phyloP scores from a whole-genome alignment of 2,113 vertebrate genomes.

The Scalopus aquaticus region DNA sequence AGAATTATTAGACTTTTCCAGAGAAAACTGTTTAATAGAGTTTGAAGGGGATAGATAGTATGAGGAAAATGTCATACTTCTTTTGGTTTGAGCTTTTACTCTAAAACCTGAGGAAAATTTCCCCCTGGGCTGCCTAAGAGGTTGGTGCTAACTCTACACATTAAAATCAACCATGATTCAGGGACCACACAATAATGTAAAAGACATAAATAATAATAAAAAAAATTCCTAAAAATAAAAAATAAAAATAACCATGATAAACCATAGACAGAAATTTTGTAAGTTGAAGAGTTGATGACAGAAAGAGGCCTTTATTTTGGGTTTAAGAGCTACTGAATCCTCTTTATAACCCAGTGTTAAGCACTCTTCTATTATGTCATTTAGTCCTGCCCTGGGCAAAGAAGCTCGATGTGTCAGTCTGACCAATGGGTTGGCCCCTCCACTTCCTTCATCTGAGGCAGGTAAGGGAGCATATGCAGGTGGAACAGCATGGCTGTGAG shows the following conservation, averaged over 20 bases:
- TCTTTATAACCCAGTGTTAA: background rate
- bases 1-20: slow-evolving; percentile 27
- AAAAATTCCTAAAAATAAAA: too few relatives aligned
- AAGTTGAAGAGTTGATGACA: background rate
- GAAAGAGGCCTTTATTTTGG: background rate
- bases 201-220: too few relatives aligned
- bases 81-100: slow-evolving; percentile 30
- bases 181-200: too few relatives aligned
- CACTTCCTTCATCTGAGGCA: background rate
- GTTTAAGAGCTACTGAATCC: background rate
- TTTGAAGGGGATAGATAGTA: background rate
- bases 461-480: background rate
- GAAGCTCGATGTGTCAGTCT: background rate
- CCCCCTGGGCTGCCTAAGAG: background rate
- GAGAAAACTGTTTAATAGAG: background rate
- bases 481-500: background rate
- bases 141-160: background rate
- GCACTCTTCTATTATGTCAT: background rate
- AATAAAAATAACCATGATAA: too few relatives aligned
- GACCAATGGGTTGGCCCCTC: background rate
- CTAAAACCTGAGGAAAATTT: background rate
- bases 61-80: background rate
- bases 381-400: background rate
- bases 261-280: background rate
- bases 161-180: background rate